Conservation (phyloP, 1,140 invertebrate species). For the Zaprionus ghesquierei region DNA sequence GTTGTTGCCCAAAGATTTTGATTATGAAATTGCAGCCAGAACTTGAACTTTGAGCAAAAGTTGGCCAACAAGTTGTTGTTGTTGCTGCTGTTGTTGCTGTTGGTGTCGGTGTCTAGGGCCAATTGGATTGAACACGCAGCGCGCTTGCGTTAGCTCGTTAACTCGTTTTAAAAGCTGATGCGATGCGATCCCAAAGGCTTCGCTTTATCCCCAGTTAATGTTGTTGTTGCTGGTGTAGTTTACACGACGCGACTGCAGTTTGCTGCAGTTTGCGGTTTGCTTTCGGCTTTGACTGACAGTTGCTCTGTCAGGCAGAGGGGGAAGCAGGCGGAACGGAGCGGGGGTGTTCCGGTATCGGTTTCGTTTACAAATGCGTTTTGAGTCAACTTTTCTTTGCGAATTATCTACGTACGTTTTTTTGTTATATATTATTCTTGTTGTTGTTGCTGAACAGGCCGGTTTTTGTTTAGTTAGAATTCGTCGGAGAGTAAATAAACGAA, state of each 20-base stretch:
- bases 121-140: conserved; percentile 33
- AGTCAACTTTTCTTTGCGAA: conserved; percentile 42
- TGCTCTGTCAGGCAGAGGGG: conserved; percentile 1
- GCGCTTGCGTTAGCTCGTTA: conserved; percentile 41
- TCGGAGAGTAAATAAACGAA: conserved; percentile 26
- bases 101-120: conserved; percentile 9
- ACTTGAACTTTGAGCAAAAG: conserved; percentile 49
- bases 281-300: conserved; percentile 31
- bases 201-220: conserved; percentile 21
- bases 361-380: conserved; percentile 63
- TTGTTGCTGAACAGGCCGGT: conserved; percentile 17
- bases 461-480: conserved; percentile 47
- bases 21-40: conserved; percentile 47
- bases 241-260: conserved; percentile 49
- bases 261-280: conserved; percentile 66
- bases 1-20: conserved; percentile 22
- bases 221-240: conserved; percentile 54
- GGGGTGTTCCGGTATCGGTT: conserved; percentile 50
- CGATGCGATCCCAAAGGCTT: conserved; percentile 44
- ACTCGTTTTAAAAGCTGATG: conserved; percentile 52
- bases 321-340: not conserved
- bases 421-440: conserved; percentile 18
- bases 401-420: conserved; percentile 8
- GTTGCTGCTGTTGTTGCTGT: conserved; percentile 31
- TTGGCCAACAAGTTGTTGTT: conserved; percentile 54